Base-by-base conservation (phyloP, 2,888 invertebrate genomes). In the Leucophenga montana region DNA sequence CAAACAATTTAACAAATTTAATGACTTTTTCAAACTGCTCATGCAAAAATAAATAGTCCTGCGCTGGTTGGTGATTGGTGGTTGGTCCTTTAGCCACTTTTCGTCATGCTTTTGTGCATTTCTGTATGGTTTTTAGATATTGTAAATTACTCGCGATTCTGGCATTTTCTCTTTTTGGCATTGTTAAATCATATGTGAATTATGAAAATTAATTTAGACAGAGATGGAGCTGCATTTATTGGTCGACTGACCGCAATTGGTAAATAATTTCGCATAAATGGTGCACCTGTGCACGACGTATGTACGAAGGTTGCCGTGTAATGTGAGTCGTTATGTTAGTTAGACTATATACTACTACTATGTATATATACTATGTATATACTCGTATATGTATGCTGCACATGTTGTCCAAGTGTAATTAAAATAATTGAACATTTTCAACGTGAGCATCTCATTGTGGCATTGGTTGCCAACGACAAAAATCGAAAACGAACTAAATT, bases 161-260 rank as follows among this genome's bases (percentile, higher is more conserved):
- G 8, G 33, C 39, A n/a, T 59, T 20, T 59, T 39, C 31, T 59
- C 33, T 59, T 59, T 59, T 14, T 33, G 14, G 16, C 33, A n/a
- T n/a, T n/a, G n/a, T 59, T 59, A 33, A 33, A 33, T 27, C 72
- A 71, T 70, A 14, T 50, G 70, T 76, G 66, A 80, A 83, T 83
- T 83, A 81, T 81, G 75, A 77, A 78, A 82, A 83, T 83, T 77
- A 75, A 80, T 81, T 83, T 82, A 66, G 69, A 74, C 68, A 66
- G 68, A 75, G 33, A 78, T 77, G 74, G 72, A 79, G 33, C 33
- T 73, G 59, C 64, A 53, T 66, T 56, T 67, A 16, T 67, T 46
- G 62, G 20, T 18, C 22, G 9, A 62, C 18, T 20, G 66, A 83
- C 81, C 83, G 75, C 83, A 81, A 83, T 82, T 83, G 73, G 75